Conservation (phyloP, 2,797 vertebrate genomes). For the Acestrorhynchus altus region DNA sequence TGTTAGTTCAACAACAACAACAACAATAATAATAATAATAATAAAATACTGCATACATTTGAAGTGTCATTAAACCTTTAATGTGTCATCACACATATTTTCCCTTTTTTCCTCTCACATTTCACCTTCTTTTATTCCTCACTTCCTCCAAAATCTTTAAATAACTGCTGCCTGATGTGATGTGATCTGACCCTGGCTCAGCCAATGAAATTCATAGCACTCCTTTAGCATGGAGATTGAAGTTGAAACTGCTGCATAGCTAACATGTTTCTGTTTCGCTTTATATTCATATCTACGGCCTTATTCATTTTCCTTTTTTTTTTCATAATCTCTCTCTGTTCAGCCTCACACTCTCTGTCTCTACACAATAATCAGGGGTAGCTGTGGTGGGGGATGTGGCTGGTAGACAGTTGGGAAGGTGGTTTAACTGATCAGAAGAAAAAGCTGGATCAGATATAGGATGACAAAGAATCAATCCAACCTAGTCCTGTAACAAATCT, state of each 20-base stretch:
- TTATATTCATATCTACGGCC: constrained; percentile 21
- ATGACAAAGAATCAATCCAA: no score
- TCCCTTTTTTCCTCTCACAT: neutral
- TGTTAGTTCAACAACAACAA: no score
- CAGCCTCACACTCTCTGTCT: neutral
- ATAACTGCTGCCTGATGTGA: neutral
- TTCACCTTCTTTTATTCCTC: neutral
- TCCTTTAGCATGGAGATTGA: constrained; percentile 20
- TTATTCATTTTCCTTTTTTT: constrained; percentile 9
- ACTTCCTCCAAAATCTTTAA: neutral
- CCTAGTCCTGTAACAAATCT: no score
- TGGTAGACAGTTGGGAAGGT: no score
- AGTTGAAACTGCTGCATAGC: constrained; percentile 3
- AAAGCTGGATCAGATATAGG: no score
- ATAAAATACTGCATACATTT: no score
- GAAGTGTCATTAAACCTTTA: neutral
- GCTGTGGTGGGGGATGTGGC: neutral
- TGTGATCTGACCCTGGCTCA: neutral
- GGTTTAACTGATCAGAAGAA: no score
- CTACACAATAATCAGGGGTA: constrained; percentile 18
- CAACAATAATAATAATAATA: no score
- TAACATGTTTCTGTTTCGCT: constrained; percentile 24
- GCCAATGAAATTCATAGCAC: constrained; percentile 30
- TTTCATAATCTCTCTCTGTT: neutral
- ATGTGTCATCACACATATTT: neutral